A percentile compares a stretch with the other conserved stretches of the same genome.
These are phyloP conservation scores for western clawed frog (Xenopus tropicalis) DNA, from an alignment of 2,113 vertebrate species.

Conservation along the genomic window DNA sequence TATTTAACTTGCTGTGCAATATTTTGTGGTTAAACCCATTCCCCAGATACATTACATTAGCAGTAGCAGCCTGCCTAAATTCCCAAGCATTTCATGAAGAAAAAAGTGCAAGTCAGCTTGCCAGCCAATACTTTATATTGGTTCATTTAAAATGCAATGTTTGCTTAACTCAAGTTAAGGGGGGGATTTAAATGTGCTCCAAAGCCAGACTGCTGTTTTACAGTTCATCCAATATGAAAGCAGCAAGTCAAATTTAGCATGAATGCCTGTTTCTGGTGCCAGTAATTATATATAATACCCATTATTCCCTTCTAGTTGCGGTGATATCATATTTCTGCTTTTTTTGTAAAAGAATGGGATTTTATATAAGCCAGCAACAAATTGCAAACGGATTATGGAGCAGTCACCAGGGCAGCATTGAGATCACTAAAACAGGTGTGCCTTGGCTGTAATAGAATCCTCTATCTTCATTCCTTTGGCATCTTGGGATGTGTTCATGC, in stretches of 20 bases:
- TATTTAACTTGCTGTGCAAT: no score
- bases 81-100: no score
- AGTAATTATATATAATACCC: neutral
- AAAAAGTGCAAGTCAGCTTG: no score
- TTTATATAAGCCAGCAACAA: neutral
- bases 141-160: neutral
- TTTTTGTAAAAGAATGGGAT: neutral
- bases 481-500: conserved; percentile 25
- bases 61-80: no score
- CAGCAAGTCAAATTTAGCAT: no score
- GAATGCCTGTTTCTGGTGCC: neutral
- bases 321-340: no score
- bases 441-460: conserved; percentile 29
- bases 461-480: conserved; percentile 33
- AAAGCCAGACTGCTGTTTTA: neutral
- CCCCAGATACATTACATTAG: no score
- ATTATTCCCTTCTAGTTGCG: neutral
- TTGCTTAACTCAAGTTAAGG: neutral
- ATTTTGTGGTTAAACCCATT: no score
- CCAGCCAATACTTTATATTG: neutral
- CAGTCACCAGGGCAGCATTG: conserved; percentile 7
- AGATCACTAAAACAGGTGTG: conserved; percentile 27
- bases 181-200: neutral
- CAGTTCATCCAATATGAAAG: neutral
- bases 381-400: conserved; percentile 15